These are phyloP conservation scores for Zophobas atratus DNA, from an alignment of 1,140 invertebrate species.

Conservation along the genomic window DNA sequence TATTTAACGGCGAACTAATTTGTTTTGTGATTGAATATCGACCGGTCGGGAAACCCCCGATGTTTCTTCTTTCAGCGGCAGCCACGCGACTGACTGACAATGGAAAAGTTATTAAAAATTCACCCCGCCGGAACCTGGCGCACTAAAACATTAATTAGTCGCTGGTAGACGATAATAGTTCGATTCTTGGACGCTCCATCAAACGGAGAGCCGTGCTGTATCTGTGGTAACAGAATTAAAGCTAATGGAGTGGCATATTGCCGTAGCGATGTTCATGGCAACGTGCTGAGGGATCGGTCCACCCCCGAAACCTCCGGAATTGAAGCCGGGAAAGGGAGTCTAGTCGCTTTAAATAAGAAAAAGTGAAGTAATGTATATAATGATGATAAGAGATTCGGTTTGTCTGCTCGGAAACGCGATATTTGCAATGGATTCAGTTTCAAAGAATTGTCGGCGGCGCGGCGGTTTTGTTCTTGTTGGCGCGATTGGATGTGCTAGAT, in stretches of 20 bases:
- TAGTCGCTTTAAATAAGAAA: too few relatives aligned
- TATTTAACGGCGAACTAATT: conserved; percentile 57
- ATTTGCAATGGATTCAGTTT: too few relatives aligned
- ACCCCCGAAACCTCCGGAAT: background rate
- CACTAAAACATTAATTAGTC: conserved; percentile 1
- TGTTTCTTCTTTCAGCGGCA: conserved; percentile 25
- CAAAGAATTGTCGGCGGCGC: too few relatives aligned
- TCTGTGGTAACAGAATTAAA: conserved; percentile 36
- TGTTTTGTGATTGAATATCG: conserved; percentile 58
- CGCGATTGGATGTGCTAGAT: too few relatives aligned
- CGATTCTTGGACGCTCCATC: background rate
- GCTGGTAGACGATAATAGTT: too few relatives aligned
- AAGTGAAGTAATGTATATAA: too few relatives aligned
- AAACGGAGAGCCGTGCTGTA: conserved; percentile 16
- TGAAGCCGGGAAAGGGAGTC: too few relatives aligned
- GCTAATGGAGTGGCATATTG: conserved; percentile 39
- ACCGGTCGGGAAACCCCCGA: conserved; percentile 36
- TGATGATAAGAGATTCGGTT: too few relatives aligned
- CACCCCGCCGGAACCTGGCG: background rate
- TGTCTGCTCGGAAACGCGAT: too few relatives aligned
- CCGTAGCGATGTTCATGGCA: conserved; percentile 16
- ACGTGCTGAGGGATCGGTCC: conserved; percentile 1
- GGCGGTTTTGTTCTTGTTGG: too few relatives aligned
- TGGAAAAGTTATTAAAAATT: conserved; percentile 30
- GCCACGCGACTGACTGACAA: conserved; percentile 13